Evolutionary conservation across 2,888 invertebrate species (phyloP), one percentile per base, ranked within the genome.

Genomic region (Lasioglossum calceatum): DNA sequence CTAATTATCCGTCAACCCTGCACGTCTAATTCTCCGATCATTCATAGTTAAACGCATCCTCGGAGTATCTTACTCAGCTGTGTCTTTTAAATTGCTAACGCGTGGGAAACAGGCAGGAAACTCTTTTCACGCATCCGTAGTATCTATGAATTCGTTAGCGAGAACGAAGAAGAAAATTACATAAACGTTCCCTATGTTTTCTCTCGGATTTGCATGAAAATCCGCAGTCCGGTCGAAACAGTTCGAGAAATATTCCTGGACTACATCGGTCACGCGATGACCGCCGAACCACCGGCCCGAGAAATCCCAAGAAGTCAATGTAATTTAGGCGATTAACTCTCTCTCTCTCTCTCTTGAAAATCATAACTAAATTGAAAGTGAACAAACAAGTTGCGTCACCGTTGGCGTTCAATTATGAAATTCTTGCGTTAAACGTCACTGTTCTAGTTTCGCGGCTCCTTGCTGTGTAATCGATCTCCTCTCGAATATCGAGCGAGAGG

Each of bases 1-100:
- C 36, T 50, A 44, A 44, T 73, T 76, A 81, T 67, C 32, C 82
- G n/a, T 27, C 27, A n/a, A 42, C n/a, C n/a, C 61, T 61, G 54
- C 19, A 70, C 58, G 44, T 70, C 64, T 32, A 64, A 32, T 70
- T 36, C 44, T 19, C 73, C n/a, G 42, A 73, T 16, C 36, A 74
- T 54, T 75, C 61, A 19, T 32, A 32, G 64, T 32, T 64, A 32
- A 64, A 64, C 32, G 32, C 64, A 64, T 0, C 16, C 32, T 7
- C 32, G 32, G 2, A 19, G 2, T 64, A 19, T 64, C 64, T 32
- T 19, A 8, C 19, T 64, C 14, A 5, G 47, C 32, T 16, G 8
- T 7, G 32, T 32, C 19, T 32, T 32, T 64, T 5, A 7, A 32
- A 64, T 19, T 32, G 32, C 19, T 2, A 16, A 8, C 19, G 8